Evolutionary conservation across 2,888 invertebrate species (phyloP).

Genomic region (Antheraea assamensis): DNA sequence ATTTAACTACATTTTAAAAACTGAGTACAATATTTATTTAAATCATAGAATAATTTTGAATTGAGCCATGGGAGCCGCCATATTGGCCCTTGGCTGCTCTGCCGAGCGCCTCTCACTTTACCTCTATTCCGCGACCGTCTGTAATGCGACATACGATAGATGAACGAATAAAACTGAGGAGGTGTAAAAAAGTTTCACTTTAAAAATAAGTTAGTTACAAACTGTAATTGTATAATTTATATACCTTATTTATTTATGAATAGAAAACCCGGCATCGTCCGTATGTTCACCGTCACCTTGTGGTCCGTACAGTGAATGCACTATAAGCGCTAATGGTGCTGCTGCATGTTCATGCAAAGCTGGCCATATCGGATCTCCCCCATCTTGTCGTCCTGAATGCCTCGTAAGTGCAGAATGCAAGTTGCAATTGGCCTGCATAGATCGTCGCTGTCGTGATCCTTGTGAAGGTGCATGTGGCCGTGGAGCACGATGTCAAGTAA

Average conservation of each 20-base stretch:
- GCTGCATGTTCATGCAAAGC: conserved; percentile 87
- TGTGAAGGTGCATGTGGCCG: conserved; percentile 89
- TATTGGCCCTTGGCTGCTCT: too few relatives aligned
- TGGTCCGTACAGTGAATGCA: conserved; percentile 87
- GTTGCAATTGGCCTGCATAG: conserved; percentile 85
- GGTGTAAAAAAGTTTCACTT: too few relatives aligned
- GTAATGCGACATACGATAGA: too few relatives aligned
- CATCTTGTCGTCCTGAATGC: conserved; percentile 89
- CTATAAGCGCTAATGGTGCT: conserved; percentile 73
- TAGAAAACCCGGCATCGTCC: conserved; percentile 40
- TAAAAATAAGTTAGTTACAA: too few relatives aligned
- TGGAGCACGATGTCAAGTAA: conserved; percentile 87
- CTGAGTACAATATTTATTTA: too few relatives aligned
- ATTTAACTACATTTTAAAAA: too few relatives aligned
- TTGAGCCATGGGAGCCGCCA: too few relatives aligned
- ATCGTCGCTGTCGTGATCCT: conserved; percentile 87
- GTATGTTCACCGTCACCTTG: conserved; percentile 90
- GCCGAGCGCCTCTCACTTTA: too few relatives aligned
- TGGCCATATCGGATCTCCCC: conserved; percentile 88
- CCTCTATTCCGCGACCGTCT: too few relatives aligned
- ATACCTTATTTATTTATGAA: conserved; percentile 26
- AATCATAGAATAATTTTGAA: too few relatives aligned
- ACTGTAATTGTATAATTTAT: not conserved
- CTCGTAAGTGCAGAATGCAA: conserved; percentile 88
- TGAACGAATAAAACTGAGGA: too few relatives aligned